Conservation (phyloP, 2,888 invertebrate genomes). For the Cephus nigrinus region DNA sequence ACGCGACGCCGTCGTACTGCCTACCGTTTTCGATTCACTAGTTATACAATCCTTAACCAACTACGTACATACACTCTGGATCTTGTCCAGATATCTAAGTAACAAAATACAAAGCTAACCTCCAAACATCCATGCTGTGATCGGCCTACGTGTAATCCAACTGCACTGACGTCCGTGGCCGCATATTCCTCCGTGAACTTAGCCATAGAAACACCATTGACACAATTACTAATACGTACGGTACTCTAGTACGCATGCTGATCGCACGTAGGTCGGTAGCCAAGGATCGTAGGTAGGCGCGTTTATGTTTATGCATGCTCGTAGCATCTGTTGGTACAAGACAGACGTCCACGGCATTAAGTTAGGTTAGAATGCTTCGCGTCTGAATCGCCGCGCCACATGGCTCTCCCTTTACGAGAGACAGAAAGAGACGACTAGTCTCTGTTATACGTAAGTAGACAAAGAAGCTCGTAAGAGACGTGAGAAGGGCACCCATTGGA, state of each 20-base stretch:
- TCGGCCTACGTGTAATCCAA: background rate
- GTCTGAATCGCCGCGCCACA: background rate
- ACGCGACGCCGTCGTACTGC: slow-evolving; percentile 10
- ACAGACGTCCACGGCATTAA: slow-evolving; percentile 45
- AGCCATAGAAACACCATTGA: background rate
- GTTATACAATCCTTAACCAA: background rate
- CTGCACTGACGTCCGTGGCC: background rate
- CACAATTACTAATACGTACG: background rate
- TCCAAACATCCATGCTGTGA: background rate
- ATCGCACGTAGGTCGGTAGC: background rate
- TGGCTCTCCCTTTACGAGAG: background rate
- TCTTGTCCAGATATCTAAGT: background rate
- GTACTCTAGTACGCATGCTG: background rate
- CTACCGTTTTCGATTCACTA: slow-evolving; percentile 26
- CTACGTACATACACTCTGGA: background rate
- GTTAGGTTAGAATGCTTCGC: slow-evolving; percentile 4
- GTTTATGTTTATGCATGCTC: slow-evolving; percentile 32
- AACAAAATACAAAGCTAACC: background rate
- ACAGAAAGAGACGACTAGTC: background rate
- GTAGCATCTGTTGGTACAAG: slow-evolving; percentile 58
- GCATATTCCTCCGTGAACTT: background rate
- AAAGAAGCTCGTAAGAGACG: background rate
- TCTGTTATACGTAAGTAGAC: background rate
- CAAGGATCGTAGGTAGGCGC: background rate
- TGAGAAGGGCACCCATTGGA: background rate